Base-by-base conservation (phyloP, 2,888 invertebrate genomes). In the Autographa pulchrina region DNA sequence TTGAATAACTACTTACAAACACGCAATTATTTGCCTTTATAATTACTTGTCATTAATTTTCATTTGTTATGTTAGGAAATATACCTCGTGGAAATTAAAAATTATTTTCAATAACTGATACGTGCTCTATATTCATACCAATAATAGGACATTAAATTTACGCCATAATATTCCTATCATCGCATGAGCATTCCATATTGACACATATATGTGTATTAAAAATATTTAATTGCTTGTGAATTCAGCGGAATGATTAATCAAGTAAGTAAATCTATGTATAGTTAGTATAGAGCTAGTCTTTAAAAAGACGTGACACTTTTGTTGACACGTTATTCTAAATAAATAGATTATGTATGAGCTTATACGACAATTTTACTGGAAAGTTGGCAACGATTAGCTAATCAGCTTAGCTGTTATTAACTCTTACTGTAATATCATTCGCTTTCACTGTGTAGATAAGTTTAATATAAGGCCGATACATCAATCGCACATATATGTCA, bases 1-100 rank as follows among this genome's bases (percentile, higher is more conserved):
- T 72, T 81, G 72, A 82, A 86, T 88, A 88, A 89, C 86, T 81
- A 85, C 74, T 77, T 72, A 82, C 71, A 79, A 85, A 83, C 92
- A 93, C 92, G 93, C 91, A 81, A 92, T 75, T 81, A 83, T 87
- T 91, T 85, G 78, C 77, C 62, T 78, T 81, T 79, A 71, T 89
- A 89, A 91, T 90, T 89, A 89, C 74, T 84, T 80, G 70, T 77
- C 78, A 82, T 86, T 88, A 85, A 83, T 83, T 86, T 77, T 71
- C 76, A 83, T 85, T 84, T 73, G 75, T 86, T 80, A 76, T 14
- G 52, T 62, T 75, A 52, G 41, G 16, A 65, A 62, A 56, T 64
- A 65, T 20, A 62, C 25, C 48, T 48, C n/a, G n/a, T n/a, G 48
- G n/a, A 16, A 38, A 11, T 32, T 2, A 20, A 25, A 48, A 61